Evolutionary conservation across 2,888 invertebrate species (phyloP).

Genomic region (Heliconius erato): DNA sequence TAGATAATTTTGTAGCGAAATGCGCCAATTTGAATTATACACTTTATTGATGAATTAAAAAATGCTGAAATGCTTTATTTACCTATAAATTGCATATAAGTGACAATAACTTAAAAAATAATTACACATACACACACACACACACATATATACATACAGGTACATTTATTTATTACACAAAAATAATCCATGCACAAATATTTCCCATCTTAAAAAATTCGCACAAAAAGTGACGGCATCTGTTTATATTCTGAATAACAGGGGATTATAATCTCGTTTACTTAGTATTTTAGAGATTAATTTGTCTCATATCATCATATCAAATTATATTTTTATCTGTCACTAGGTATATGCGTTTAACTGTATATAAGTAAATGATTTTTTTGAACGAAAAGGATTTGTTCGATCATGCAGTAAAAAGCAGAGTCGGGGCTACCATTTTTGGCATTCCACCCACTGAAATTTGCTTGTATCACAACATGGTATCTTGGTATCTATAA

Average conservation of each 20-base stretch:
- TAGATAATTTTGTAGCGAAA: not conserved
- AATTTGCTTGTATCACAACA: not conserved
- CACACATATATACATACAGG: too few species aligned
- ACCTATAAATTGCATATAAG: not conserved
- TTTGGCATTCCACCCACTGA: slow-evolving; percentile 6
- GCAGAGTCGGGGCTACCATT: not conserved
- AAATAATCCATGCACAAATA: not conserved
- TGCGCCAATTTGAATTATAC: not conserved
- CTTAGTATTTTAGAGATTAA: slow-evolving; percentile 38
- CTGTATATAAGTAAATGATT: not conserved
- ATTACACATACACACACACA: too few species aligned
- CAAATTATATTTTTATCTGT: slow-evolving; percentile 32
- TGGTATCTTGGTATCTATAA: not conserved
- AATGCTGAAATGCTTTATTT: not conserved
- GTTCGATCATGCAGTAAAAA: not conserved
- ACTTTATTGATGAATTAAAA: not conserved
- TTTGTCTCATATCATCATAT: slow-evolving; percentile 28
- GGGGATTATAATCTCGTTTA: slow-evolving; percentile 40
- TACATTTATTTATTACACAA: too few species aligned
- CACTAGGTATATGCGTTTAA: not conserved
- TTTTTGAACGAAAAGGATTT: not conserved
- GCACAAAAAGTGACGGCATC: slow-evolving; percentile 14
- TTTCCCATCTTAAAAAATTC: not conserved
- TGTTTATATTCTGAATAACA: slow-evolving; percentile 41
- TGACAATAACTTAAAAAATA: not conserved